These are phyloP conservation scores for Hoplostethus mediterraneus DNA, from an alignment of 2,797 vertebrate genomes.

Conservation along the genomic window DNA sequence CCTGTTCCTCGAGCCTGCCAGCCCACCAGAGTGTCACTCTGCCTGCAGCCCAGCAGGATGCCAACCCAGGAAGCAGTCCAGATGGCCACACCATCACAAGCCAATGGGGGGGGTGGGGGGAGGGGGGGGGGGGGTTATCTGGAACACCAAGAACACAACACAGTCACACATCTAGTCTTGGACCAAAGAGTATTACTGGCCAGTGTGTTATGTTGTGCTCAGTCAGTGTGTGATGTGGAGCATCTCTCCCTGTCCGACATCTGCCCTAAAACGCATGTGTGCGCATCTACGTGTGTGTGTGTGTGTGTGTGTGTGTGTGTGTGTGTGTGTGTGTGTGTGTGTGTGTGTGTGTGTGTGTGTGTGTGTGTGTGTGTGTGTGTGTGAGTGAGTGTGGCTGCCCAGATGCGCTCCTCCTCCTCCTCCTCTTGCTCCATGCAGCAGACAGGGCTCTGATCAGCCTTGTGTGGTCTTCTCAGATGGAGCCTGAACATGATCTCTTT, in stretches of 20 bases:
- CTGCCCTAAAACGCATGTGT: constrained; percentile 35
- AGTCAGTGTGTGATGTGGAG: constrained; percentile 52
- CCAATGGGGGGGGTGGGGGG: constrained; percentile 22
- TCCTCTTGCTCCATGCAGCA: constrained; percentile 61
- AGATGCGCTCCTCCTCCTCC: constrained; percentile 65
- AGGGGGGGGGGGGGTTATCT: no score
- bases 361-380: constrained; percentile 29
- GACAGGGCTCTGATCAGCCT: constrained; percentile 81
- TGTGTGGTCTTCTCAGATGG: constrained; percentile 85
- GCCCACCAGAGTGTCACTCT: constrained; percentile 66
- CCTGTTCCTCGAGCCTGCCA: constrained; percentile 55
- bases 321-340: constrained; percentile 29
- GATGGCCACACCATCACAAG: constrained; percentile 68
- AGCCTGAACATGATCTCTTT: constrained; percentile 84
- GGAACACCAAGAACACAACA: constrained; percentile 48
- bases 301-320: constrained; percentile 36
- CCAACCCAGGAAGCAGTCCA: constrained; percentile 73
- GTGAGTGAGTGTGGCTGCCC: constrained; percentile 54
- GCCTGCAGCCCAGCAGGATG: constrained; percentile 75
- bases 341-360: constrained; percentile 33
- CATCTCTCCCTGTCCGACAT: constrained; percentile 64
- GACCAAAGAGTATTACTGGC: constrained; percentile 74
- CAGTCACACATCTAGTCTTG: constrained; percentile 67
- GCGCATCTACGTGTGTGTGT: constrained; percentile 8
- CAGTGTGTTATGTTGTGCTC: constrained; percentile 59